Evolutionary conservation across 2,888 invertebrate genomes (phyloP).

Genomic region (Podabrus alpinus): DNA sequence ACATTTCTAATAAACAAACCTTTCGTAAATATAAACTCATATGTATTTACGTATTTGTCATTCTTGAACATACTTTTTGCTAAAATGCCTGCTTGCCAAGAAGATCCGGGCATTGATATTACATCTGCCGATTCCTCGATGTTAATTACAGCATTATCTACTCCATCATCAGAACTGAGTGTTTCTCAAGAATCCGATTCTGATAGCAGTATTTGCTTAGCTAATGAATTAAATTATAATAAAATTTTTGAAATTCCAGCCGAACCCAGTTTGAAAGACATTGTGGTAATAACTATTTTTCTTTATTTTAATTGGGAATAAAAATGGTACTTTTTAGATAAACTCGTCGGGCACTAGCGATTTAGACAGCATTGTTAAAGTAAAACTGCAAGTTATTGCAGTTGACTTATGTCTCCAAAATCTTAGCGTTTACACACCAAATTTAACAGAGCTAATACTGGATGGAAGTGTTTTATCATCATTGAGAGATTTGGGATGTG

Average conservation of each 20-base stretch:
- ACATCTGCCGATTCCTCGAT: neutral
- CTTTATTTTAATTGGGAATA: neutral
- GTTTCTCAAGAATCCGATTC: neutral
- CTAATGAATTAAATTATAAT: neutral
- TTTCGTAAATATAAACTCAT: neutral
- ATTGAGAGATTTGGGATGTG: slow-evolving; percentile 70
- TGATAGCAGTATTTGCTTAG: neutral
- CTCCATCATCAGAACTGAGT: neutral
- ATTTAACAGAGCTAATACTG: slow-evolving; percentile 63
- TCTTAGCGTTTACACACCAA: slow-evolving; percentile 65
- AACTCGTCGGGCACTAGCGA: slow-evolving; percentile 56
- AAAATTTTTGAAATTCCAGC: neutral
- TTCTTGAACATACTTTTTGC: neutral
- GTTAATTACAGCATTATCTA: neutral
- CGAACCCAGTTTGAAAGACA: neutral
- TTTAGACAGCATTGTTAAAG: slow-evolving; percentile 59
- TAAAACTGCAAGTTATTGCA: slow-evolving; percentile 68
- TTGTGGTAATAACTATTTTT: neutral
- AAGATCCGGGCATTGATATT: neutral
- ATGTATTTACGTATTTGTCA: neutral
- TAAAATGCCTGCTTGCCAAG: slow-evolving; percentile 9
- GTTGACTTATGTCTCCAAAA: slow-evolving; percentile 67
- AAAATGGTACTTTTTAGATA: slow-evolving; percentile 9
- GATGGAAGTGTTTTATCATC: slow-evolving; percentile 71
- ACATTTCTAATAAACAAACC: neutral